Evolutionary conservation across 2,113 vertebrate genomes (phyloP), one percentile per base, ranked within the genome.

Genomic region (Eretmochelys imbricata): DNA sequence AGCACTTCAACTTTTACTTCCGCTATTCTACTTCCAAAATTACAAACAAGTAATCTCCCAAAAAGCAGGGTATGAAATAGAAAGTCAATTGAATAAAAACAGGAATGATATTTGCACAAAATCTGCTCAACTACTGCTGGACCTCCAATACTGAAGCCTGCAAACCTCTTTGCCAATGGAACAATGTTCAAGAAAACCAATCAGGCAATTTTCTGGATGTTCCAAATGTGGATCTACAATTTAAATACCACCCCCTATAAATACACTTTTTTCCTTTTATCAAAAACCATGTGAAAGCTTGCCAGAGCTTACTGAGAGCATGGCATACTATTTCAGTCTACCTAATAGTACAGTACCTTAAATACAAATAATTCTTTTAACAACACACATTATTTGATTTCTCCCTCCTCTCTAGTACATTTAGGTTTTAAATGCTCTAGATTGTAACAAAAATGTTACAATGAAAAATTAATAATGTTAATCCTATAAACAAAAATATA

Each of bases 11-110:
- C 31, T 10, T 92, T 94, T 88, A 78, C 48, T 94, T 16, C 31
- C 35, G 91, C 88, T 69, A 86, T n/a, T 89, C 88, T 80, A 88
- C 48, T 92, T 86, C 72, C 54, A 85, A 96, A 96, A 86, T 12
- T 19, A 79, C n/a, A 76, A 80, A 62, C 29, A 62, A 81, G 92
- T 88, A 75, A 54, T 53, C 62, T 92, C 95, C 89, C 82, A 80
- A 94, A 79, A 79, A 49, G 35, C 22, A 50, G 13, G 84, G 11
- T n/a, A 93, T 38, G 85, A 93, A 80, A 35, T 57, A 12, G 62
- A 87, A 91, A 35, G 50, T 69, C 62, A 8, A n/a, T 16, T 69
- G 62, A 69, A n/a, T 69, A 93, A 31, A 79, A 79, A 29, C 76
- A 79, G 14, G 6, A 48, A 49, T 24, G 13, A 7, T 62, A 85